Evolutionary conservation across 2,888 invertebrate genomes (phyloP).

Genomic region (Erebia palarica): DNA sequence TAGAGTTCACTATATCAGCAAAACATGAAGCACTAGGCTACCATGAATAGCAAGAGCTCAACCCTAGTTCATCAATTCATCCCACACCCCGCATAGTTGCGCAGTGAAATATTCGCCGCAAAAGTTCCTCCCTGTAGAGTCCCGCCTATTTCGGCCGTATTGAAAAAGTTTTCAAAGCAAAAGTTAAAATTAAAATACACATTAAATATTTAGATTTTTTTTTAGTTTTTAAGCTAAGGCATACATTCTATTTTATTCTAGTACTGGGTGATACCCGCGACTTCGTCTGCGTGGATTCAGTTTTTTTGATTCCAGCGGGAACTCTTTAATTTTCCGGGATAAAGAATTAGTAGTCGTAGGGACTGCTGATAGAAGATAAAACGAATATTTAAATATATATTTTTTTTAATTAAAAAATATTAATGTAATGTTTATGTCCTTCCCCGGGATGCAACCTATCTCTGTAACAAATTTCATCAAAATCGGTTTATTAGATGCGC

Average conservation of each 20-base stretch:
- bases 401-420: too few relatives aligned
- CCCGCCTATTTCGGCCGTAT: not conserved
- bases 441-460: too few relatives aligned
- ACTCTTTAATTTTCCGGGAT: too few relatives aligned
- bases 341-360: too few relatives aligned
- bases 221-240: not conserved
- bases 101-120: not conserved
- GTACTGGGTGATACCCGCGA: too few relatives aligned
- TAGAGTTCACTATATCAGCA: not conserved
- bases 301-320: too few relatives aligned
- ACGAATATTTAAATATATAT: too few relatives aligned
- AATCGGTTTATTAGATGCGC: too few relatives aligned
- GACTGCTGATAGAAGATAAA: too few relatives aligned
- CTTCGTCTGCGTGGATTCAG: too few relatives aligned
- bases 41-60: not conserved
- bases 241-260: not conserved
- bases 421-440: too few relatives aligned
- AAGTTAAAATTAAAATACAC: slow-evolving; percentile 4
- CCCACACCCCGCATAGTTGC: slow-evolving; percentile 5
- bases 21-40: slow-evolving; percentile 11
- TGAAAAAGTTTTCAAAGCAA: slow-evolving; percentile 8
- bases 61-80: not conserved
- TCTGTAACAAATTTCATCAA: too few relatives aligned
- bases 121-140: not conserved
- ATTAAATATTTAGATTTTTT: not conserved